Base-by-base conservation (phyloP, 2,113 vertebrate genomes). In the Grantiella picta region DNA sequence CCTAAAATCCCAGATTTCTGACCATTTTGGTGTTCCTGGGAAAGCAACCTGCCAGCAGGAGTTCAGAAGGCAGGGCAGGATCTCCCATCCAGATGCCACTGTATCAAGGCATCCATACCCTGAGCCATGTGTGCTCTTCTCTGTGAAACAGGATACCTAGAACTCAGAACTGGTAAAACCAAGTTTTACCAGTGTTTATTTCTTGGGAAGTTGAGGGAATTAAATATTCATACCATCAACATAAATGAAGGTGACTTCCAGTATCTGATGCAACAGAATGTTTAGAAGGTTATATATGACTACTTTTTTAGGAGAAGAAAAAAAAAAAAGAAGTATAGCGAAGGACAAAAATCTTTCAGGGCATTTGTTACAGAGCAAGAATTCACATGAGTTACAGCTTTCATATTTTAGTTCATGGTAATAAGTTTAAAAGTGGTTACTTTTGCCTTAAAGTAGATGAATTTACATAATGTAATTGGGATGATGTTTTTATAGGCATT, bases 241-340 rank as follows among this genome's bases (percentile, higher is more conserved):
- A 59, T 8, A 24, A 36, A 70, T n/a, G 71, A 64, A 68, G 10
- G 7, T 76, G n/a, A 29, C 29, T 89, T 82, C 9, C 33, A 66
- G 57, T 4, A 60, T 44, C 10, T 76, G 40, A 71, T 23, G 38
- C 2, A 61, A 23, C 31, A 84, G 25, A 38, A 42, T 33, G 15
- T n/a, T 84, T 60, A 60, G 31, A 76, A 80, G 10, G 17, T 60
- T 36, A 31, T 11, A 23, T 13, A 11, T 18, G 5, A 60, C 19
- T 47, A 5, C 10, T 23, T 83, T 45, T 54, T 28, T 14, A 36
- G 9, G 0, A 12, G 33, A 28, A 52, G 15, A 57, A 31, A 38
- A 52, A 17, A 57, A 31, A 38, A 53, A 18, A 6, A 0, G 0
- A 6, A 0, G 0, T 13, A 31, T 4, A 76, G 49, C 12, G n/a